Conservation (phyloP, 2,888 invertebrate genomes). For the Siphlonurus alternatus region DNA sequence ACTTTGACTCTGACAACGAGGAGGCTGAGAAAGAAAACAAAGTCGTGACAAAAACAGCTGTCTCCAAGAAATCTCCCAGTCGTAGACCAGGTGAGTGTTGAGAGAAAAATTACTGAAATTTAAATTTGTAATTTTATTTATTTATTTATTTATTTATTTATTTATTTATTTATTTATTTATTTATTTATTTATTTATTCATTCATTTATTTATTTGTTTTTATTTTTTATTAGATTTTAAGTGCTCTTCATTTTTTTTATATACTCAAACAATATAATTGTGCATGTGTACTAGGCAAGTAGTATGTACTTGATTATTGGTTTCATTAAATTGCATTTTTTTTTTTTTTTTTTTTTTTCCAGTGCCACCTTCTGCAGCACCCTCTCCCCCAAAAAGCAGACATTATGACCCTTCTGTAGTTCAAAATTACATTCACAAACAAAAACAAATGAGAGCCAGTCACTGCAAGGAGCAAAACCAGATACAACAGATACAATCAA, state of each 20-base stretch:
- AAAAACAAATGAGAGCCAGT: neutral
- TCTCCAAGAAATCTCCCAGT: neutral
- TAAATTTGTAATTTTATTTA: neutral
- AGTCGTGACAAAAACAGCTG: too few species aligned
- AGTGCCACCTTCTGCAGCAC: neutral
- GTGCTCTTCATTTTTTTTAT: too few species aligned
- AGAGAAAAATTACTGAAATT: neutral
- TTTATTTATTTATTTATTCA: too few species aligned
- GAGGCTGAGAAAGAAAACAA: neutral
- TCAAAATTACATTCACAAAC: neutral
- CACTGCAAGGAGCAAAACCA: neutral
- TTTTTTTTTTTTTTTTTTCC: neutral
- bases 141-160: neutral
- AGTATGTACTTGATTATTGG: too few species aligned
- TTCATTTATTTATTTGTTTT: too few species aligned
- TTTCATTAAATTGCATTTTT: too few species aligned
- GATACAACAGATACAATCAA: neutral
- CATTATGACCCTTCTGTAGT: neutral
- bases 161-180: neutral
- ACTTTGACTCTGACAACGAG: neutral
- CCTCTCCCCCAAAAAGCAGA: neutral
- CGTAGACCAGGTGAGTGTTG: neutral
- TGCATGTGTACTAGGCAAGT: too few species aligned
- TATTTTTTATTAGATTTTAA: too few species aligned
- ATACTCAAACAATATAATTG: too few species aligned